Conservation (phyloP, 2,888 invertebrate genomes). For the Amiota mariae region DNA sequence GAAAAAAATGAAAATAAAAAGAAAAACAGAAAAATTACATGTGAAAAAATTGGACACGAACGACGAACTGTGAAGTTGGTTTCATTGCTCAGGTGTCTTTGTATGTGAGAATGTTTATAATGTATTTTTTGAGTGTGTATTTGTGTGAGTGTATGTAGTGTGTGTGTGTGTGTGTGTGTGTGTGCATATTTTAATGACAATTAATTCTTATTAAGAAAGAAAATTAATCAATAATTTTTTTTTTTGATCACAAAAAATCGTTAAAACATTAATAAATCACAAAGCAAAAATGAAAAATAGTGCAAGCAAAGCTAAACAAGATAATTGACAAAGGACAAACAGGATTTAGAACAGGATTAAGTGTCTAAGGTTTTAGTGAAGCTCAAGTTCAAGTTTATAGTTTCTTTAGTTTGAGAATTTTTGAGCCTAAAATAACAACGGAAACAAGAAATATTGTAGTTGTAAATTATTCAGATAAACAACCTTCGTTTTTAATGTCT, state of each 20-base stretch:
- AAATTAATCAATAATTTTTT: slow-evolving; percentile 11
- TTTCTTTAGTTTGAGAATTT: too few relatives aligned
- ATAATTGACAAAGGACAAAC: too few relatives aligned
- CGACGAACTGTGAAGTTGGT: background rate
- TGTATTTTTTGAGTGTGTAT: background rate
- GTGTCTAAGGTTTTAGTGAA: too few relatives aligned
- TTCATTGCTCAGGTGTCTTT: slow-evolving; percentile 13
- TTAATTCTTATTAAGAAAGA: slow-evolving; percentile 29
- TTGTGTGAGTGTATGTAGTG: background rate
- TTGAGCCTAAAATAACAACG: too few relatives aligned
- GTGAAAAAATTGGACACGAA: slow-evolving; percentile 22
- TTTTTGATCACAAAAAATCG: slow-evolving; percentile 24
- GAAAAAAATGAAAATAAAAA: slow-evolving; percentile 39
- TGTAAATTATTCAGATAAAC: too few relatives aligned
- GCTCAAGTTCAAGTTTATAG: too few relatives aligned
- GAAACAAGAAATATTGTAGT: too few relatives aligned
- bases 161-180: slow-evolving; percentile 13
- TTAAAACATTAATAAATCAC: slow-evolving; percentile 14
- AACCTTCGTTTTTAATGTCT: background rate
- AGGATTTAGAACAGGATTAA: too few relatives aligned
- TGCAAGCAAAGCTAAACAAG: too few relatives aligned
- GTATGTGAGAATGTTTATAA: slow-evolving; percentile 26
- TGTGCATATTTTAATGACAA: slow-evolving; percentile 49
- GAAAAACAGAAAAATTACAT: slow-evolving; percentile 44
- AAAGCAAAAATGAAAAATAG: background rate